Evolutionary conservation across 2,888 invertebrate genomes (phyloP).

Genomic region (Taenaris catops): DNA sequence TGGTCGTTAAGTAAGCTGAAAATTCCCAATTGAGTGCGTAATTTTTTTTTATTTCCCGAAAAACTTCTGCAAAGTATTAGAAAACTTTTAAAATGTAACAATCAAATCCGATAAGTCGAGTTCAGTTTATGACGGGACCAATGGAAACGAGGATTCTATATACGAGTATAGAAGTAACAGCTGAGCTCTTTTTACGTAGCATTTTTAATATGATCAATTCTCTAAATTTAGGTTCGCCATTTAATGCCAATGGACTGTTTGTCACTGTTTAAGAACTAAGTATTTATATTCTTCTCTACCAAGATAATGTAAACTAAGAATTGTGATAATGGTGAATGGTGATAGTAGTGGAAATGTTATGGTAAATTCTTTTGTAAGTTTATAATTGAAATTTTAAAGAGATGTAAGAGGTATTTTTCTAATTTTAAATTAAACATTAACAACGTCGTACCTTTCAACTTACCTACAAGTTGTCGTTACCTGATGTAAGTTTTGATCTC

Average conservation of each 20-base stretch:
- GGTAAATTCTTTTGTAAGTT: conserved; percentile 34
- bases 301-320: conserved; percentile 15
- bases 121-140: no score
- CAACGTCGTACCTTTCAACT: conserved; percentile 19
- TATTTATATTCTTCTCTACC: conserved; percentile 3
- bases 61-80: no score
- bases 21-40: no score
- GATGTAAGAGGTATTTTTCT: conserved; percentile 30
- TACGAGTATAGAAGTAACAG: no score
- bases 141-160: no score
- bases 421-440: conserved; percentile 21
- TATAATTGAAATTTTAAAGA: conserved; percentile 32
- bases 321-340: conserved; percentile 57
- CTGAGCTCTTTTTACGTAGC: no score
- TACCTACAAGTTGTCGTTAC: conserved; percentile 49
- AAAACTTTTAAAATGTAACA: no score
- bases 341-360: conserved; percentile 43
- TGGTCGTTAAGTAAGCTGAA: no score
- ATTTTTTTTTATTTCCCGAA: no score
- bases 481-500: conserved; percentile 76
- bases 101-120: no score
- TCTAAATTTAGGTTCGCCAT: no score
- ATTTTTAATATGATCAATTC: no score
- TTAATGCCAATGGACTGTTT: background rate
- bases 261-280: background rate